Percentiles rank a stretch among this genome's conserved stretches.
Conservation (phyloP, 2,113 vertebrate species). For the Toxotes chatareus region DNA sequence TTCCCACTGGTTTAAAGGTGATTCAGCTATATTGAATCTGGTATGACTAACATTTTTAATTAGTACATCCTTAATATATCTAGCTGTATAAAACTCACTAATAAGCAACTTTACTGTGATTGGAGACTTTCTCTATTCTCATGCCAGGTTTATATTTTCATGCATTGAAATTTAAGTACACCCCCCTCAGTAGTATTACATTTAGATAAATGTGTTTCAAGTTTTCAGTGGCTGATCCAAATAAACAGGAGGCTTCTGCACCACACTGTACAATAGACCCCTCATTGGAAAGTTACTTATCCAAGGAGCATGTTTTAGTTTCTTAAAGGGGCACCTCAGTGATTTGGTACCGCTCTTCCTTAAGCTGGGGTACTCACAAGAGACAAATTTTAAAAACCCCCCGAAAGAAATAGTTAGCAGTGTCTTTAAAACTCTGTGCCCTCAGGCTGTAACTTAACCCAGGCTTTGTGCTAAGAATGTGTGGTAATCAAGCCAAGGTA, state of each 20-base stretch:
- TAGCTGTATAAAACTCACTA: slow-evolving; percentile 14
- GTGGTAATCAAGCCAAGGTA: too few species aligned
- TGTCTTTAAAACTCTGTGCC: too few species aligned
- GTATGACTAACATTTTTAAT: slow-evolving; percentile 24
- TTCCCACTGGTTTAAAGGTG: slow-evolving; percentile 28
- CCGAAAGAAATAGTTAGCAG: not conserved
- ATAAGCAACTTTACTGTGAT: slow-evolving; percentile 1
- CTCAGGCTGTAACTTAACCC: too few species aligned
- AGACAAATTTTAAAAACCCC: too few species aligned
- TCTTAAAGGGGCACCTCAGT: not conserved
- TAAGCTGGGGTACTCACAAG: not conserved
- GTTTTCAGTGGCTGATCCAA: not conserved
- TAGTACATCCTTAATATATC: slow-evolving; percentile 30
- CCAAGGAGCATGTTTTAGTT: not conserved
- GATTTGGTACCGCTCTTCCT: not conserved
- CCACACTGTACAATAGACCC: not conserved
- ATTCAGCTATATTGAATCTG: slow-evolving; percentile 16
- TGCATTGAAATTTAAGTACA: not conserved
- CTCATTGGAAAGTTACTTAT: not conserved
- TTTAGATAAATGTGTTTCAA: not conserved
- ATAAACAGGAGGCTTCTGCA: not conserved
- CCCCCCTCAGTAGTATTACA: not conserved
- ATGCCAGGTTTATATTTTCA: slow-evolving; percentile 12
- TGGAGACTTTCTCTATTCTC: not conserved
- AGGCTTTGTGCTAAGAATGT: too few species aligned